Evolutionary conservation across 2,888 invertebrate species (phyloP), one percentile per base, ranked within the genome.

Genomic region (Anagyrus pseudococci): DNA sequence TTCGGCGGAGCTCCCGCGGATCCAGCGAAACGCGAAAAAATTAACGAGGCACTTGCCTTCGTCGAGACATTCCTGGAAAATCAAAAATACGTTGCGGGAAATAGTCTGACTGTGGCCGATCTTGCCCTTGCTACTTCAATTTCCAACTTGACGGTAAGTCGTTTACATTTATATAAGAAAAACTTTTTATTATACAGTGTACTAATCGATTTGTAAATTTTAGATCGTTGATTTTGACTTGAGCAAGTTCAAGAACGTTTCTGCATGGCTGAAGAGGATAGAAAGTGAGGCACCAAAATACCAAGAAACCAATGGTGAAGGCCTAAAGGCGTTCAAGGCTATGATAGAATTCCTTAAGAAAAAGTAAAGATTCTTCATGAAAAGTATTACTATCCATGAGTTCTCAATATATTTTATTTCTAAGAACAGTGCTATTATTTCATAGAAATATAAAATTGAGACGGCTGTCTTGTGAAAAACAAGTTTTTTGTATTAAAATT

Each of bases 61-160:
- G 81, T 93, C 33, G 88, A 93, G 71, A 86, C 80, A n/a, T 89
- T 90, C 83, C 83, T 94, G 26, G 87, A 88, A 47, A 88, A 87
- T 0, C 85, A 88, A 72, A 84, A 86, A 68, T 94, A 86, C 81
- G 86, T 83, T 37, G 92, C 92, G 17, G 94, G 93, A 2, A 84
- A 88, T 62, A 83, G 83, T 62, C 82, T 93, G 57, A 93, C 93
- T 19, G 77, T 94, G 19, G 94, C 94, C 7, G 94, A 94, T 80
- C 83, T 92, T 44, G 82, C 88, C 37, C 77, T 93, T 48, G 82
- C 88, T 33, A 86, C 90, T 8, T 84, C 86, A 7, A 85, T 93
- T 10, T 88, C 92, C 50, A 89, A 89, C 65, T 85, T 86, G 66
- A 91, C 90, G 73, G 89, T 88, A 53, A 72, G 75, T 41, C 13